Percentiles rank a stretch among this genome's conserved stretches.
Evolutionary conservation across 1,140 invertebrate genomes (phyloP).

Genomic region (Zelostemma sp.): DNA sequence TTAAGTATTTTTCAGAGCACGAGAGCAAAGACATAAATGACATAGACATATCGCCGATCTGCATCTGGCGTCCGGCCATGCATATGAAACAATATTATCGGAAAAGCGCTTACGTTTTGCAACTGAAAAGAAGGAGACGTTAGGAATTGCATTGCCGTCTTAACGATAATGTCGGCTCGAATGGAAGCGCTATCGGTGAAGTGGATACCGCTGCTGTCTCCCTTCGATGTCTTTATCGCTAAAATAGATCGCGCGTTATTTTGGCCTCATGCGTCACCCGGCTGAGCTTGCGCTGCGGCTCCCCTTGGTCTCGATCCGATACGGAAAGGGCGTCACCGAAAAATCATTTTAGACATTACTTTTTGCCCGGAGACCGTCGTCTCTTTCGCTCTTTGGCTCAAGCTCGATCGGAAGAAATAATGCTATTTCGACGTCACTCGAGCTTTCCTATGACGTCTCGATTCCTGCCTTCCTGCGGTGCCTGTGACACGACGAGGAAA

Average conservation of each 20-base stretch:
- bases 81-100: constrained; percentile 39
- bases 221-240: neutral
- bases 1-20: constrained; percentile 34
- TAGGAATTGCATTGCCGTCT: constrained; percentile 14
- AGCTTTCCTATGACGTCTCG: neutral
- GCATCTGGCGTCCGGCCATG: constrained; percentile 35
- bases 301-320: neutral
- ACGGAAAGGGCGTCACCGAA: neutral
- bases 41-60: constrained; percentile 17
- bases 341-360: constrained; percentile 7
- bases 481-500: neutral
- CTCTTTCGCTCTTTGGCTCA: neutral
- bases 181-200: constrained; percentile 16
- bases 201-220: constrained; percentile 4
- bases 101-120: constrained; percentile 8
- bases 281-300: neutral
- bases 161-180: constrained; percentile 7
- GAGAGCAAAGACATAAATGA: constrained; percentile 23
- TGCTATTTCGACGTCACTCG: neutral
- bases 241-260: constrained; percentile 23
- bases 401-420: neutral
- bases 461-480: neutral
- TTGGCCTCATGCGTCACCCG: constrained; percentile 1
- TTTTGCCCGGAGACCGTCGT: neutral
- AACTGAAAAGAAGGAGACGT: constrained; percentile 8